phyloP scores from a whole-genome alignment of 2,797 vertebrate genomes.

The Eulemur rubriventer region DNA sequence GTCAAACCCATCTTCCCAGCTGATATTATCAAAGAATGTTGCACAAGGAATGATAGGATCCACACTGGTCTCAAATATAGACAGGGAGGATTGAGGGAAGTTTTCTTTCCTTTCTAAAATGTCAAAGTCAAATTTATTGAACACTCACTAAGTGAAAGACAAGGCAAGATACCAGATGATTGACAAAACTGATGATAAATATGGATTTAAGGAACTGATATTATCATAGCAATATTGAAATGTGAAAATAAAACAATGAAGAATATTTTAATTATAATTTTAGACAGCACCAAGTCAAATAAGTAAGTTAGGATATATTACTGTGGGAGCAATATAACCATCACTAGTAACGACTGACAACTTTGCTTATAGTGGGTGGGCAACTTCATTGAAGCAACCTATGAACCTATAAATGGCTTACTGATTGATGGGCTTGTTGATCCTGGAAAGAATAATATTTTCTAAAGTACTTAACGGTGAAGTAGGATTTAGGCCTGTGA shows the following conservation, averaged over 20 bases:
- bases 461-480: background rate
- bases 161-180: background rate
- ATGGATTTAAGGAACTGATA: background rate
- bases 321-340: background rate
- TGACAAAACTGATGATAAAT: background rate
- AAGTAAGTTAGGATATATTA: background rate
- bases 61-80: background rate
- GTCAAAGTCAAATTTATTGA: background rate
- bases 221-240: background rate
- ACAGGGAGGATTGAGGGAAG: background rate
- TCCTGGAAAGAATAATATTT: background rate
- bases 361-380: background rate
- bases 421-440: background rate
- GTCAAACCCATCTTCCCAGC: background rate
- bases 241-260: background rate
- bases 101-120: slow-evolving; percentile 9
- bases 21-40: background rate
- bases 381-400: background rate
- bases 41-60: background rate
- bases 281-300: background rate
- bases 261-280: background rate
- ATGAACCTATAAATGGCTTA: background rate
- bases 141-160: background rate
- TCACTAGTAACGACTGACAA: background rate
- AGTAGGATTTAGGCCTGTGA: background rate